Evolutionary conservation across 2,888 invertebrate species (phyloP).

Genomic region (Bellardia bayeri): DNA sequence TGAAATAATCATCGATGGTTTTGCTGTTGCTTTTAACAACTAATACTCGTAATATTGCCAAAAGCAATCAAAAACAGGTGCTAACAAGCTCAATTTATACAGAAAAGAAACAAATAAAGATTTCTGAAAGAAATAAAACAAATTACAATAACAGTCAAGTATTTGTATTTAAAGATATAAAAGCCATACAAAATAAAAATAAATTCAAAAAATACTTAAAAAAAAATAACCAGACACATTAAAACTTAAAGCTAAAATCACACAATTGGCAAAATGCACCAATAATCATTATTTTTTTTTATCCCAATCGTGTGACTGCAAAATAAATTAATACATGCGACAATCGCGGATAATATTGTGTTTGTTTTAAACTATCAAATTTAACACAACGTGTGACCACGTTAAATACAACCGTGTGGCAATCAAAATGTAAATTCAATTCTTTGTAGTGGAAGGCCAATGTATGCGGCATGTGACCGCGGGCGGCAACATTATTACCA

Average conservation of each 20-base stretch:
- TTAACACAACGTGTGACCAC: too few species aligned
- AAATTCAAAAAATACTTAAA: not conserved
- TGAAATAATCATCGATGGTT: not conserved
- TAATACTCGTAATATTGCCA: not conserved
- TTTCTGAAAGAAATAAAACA: not conserved
- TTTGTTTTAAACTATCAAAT: too few species aligned
- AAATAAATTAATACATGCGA: too few species aligned
- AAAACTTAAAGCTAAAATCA: not conserved
- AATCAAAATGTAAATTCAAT: too few species aligned
- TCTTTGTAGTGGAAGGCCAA: too few species aligned
- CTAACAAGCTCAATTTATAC: slow-evolving; percentile 4
- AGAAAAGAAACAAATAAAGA: slow-evolving; percentile 22
- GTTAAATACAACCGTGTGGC: too few species aligned
- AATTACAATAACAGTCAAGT: slow-evolving; percentile 9
- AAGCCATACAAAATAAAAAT: not conserved
- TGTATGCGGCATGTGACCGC: too few species aligned
- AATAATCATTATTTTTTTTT: too few species aligned
- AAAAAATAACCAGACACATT: slow-evolving; percentile 3
- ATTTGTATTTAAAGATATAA: slow-evolving; percentile 6
- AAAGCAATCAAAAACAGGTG: slow-evolving; percentile 64
- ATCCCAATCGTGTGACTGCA: too few species aligned
- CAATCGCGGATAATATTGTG: too few species aligned
- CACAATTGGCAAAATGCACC: too few species aligned
- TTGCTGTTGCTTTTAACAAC: not conserved
- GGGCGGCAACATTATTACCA: too few species aligned